phyloP scores from a whole-genome alignment of 1,140 invertebrate species.

The Anagrus nilaparvatae region DNA sequence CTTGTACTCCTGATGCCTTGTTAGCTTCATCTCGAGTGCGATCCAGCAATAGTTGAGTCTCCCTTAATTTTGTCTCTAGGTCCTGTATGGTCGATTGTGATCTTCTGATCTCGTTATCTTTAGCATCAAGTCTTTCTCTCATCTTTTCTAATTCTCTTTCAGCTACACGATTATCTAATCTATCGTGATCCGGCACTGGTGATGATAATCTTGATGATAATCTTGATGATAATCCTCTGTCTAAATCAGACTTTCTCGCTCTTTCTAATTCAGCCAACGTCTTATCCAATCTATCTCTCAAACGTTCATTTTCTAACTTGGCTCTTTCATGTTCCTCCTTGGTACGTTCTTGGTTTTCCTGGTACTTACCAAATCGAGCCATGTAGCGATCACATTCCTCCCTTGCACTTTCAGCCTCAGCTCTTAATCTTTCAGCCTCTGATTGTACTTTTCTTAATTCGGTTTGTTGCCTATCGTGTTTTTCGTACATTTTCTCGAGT shows the following conservation, averaged over 20 bases:
- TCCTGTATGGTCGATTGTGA: conserved; percentile 53
- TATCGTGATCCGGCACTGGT: conserved; percentile 77
- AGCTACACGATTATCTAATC: conserved; percentile 44
- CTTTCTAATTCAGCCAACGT: conserved; percentile 65
- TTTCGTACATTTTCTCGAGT: conserved; percentile 82
- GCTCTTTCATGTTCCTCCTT: conserved; percentile 72
- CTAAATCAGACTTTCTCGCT: conserved; percentile 54
- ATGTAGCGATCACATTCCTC: conserved; percentile 66
- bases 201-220: conserved; percentile 81
- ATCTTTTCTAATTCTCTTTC: conserved; percentile 59
- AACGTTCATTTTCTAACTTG: conserved; percentile 72
- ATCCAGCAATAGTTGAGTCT: conserved; percentile 69
- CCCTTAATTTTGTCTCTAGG: conserved; percentile 67
- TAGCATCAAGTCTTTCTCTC: conserved; percentile 60
- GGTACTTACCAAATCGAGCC: conserved; percentile 65
- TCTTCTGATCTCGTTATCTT: conserved; percentile 65
- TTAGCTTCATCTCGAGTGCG: conserved; percentile 64
- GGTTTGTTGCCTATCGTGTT: conserved; percentile 72
- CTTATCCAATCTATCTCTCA: conserved; percentile 75
- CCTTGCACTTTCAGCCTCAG: conserved; percentile 58
- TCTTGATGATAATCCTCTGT: conserved; percentile 61
- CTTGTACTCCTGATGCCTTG: conserved; percentile 59
- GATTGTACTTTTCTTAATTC: conserved; percentile 73
- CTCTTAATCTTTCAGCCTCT: conserved; percentile 59
- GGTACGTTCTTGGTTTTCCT: conserved; percentile 56